Conservation (phyloP, 2,888 invertebrate species). For the Dermolepida albohirtum region DNA sequence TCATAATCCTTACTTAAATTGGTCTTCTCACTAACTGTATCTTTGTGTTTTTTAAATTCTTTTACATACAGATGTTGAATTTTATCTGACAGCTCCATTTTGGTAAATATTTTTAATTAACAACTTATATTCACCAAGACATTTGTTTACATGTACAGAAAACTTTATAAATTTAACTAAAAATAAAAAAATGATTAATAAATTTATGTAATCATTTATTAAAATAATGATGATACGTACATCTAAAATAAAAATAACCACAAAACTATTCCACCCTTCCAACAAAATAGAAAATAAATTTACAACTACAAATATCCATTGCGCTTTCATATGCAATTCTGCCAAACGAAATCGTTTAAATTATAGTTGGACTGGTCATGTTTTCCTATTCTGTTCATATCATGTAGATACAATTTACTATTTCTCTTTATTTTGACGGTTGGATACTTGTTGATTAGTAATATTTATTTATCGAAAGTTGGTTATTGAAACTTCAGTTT, state of each 20-base stretch:
- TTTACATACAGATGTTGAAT: constrained; percentile 52
- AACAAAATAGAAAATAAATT: constrained; percentile 48
- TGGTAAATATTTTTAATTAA: constrained; percentile 46
- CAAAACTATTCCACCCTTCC: constrained; percentile 39
- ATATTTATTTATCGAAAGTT: constrained; percentile 33
- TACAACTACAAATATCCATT: constrained; percentile 53
- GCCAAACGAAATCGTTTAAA: constrained; percentile 19
- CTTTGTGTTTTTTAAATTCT: constrained; percentile 41
- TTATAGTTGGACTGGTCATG: background rate
- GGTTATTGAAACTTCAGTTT: constrained; percentile 30
- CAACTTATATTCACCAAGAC: constrained; percentile 42
- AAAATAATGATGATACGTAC: constrained; percentile 6
- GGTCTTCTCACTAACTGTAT: constrained; percentile 33
- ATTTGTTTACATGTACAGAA: constrained; percentile 43
- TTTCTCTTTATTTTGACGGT: constrained; percentile 15
- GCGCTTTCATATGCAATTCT: constrained; percentile 51
- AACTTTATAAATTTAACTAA: constrained; percentile 45
- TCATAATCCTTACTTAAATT: constrained; percentile 38
- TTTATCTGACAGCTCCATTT: constrained; percentile 59
- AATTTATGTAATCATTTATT: constrained; percentile 29
- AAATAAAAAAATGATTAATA: constrained; percentile 28
- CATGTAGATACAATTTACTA: background rate
- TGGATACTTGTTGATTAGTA: constrained; percentile 1
- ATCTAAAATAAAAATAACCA: constrained; percentile 44
- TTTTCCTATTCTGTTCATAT: no score